Base-by-base conservation (phyloP, 2,113 vertebrate species). In the Gymnobelideus leadbeateri region DNA sequence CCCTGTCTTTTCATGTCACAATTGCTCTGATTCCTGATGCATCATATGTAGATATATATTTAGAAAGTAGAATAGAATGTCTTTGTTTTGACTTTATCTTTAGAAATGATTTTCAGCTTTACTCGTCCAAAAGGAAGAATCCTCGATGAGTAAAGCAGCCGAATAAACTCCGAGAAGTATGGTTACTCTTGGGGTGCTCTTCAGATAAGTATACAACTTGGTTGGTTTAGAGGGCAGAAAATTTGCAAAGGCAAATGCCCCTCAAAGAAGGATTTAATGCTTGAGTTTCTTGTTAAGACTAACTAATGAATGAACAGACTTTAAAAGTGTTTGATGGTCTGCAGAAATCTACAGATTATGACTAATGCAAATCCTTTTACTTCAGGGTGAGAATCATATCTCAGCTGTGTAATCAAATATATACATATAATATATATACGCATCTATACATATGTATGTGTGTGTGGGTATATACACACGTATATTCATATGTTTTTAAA, bases 121-220 rank as follows among this genome's bases (percentile, higher is more conserved):
- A 89, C 91, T 96, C 51, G 51, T 53, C 84, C 50, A 3, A 11
- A n/a, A 95, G 92, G 55, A 91, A 93, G 51, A 89, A 54, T 89
- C 61, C 8, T 7, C 0, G 2, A 84, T 0, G 28, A 23, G n/a
- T 37, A 49, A 90, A 54, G 51, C 89, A 3, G 51, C 90, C 61
- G 55, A 84, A 92, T 93, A 92, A 89, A 95, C 31, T 61, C 94
- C 77, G 89, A 24, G 68, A 89, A 95, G 95, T 92, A 23, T 43
- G 91, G 91, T 90, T 91, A 23, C 77, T 95, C 37, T 47, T 89
- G 77, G 51, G 89, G 89, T 10, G 51, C 37, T 91, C 47, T 97
- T 89, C 14, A 46, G 94, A 84, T 51, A 90, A 96, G 84, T 43
- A 14, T 12, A 46, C 89, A 84, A 24, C 47, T n/a, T 37, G 24